A percentile compares a stretch with the other conserved stretches of the same genome.
Evolutionary conservation across 2,797 vertebrate genomes (phyloP).

Genomic region (Malurus leucopterus): DNA sequence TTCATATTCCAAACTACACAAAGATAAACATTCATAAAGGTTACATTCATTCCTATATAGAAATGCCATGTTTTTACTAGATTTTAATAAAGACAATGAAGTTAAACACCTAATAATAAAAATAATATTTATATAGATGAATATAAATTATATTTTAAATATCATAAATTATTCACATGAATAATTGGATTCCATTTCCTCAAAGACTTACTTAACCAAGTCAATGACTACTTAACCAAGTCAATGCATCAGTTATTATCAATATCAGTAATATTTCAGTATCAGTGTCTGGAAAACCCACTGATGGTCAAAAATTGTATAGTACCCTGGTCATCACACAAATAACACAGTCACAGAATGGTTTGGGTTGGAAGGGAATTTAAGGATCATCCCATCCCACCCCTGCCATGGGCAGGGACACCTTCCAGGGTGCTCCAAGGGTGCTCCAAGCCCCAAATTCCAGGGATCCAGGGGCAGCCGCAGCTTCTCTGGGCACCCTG

Average conservation of each 20-base stretch:
- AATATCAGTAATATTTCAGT: not conserved
- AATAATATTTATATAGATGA: not conserved
- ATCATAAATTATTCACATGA: not conserved
- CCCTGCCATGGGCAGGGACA: not conserved
- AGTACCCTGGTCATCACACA: not conserved
- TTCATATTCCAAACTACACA: not conserved
- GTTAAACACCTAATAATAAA: not conserved
- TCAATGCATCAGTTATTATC: not conserved
- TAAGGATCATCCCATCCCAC: rapidly evolving
- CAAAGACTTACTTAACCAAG: not conserved
- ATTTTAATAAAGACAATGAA: not conserved
- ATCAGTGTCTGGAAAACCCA: not conserved
- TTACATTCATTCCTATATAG: not conserved
- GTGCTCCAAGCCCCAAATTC: not conserved
- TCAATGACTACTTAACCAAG: not conserved
- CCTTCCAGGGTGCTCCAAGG: not conserved
- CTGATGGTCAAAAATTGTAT: not conserved
- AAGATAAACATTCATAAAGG: not conserved
- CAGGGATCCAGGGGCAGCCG: not conserved
- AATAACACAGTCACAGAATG: not conserved
- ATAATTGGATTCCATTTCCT: not conserved
- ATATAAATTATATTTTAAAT: not conserved
- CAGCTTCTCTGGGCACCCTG: not conserved
- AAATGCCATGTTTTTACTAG: not conserved
- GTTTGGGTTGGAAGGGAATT: rapidly evolving